Evolutionary conservation across 2,113 vertebrate species (phyloP), one percentile per base, ranked within the genome.

Genomic region (Macquaria ambigua): DNA sequence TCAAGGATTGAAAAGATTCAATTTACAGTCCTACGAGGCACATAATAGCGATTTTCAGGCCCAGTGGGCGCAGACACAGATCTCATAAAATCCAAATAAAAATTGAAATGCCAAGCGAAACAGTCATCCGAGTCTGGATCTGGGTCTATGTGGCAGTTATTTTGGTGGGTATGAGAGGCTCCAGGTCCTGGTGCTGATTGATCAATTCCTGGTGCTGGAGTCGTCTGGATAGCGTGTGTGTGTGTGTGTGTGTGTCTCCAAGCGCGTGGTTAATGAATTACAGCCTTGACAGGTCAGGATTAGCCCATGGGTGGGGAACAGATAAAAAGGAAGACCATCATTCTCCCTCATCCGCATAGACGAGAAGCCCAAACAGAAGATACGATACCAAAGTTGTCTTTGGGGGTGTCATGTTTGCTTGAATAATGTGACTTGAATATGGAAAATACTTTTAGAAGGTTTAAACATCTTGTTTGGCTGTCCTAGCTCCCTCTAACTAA

Each of bases 231-330:
- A 70, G 55, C 28, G n/a, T 55, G 59, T 75, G 68, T 64, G 64
- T 63, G 41, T 75, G 72, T 62, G 69, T 77, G 53, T 52, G 72
- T 56, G 55, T 53, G 48, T 80, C 31, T 85, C 46, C 12, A 52
- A 69, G 66, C 9, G 7, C 78, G 84, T 55, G 55, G 87, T 88
- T 87, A 89, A 94, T 92, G 69, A 93, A 92, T 93, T 82, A 89
- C 78, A 86, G 62, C 67, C 83, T 77, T 90, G 88, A 90, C 88
- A 87, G 82, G 72, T 86, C 90, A 85, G 82, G 83, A 88, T 87
- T 81, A 86, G 84, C 83, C 82, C 55, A 56, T 41, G 77, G 92
- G 66, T 78, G 74, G 52, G 64, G 79, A 82, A 73, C 48, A 90
- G 86, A 93, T 87, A 89, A 85, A 89, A 56, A 78, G 81, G 70